A percentile compares a stretch with the other conserved stretches of the same genome.
These are phyloP conservation scores for Sicus ferrugineus DNA, from an alignment of 2,888 invertebrate genomes.

Conservation along the genomic window DNA sequence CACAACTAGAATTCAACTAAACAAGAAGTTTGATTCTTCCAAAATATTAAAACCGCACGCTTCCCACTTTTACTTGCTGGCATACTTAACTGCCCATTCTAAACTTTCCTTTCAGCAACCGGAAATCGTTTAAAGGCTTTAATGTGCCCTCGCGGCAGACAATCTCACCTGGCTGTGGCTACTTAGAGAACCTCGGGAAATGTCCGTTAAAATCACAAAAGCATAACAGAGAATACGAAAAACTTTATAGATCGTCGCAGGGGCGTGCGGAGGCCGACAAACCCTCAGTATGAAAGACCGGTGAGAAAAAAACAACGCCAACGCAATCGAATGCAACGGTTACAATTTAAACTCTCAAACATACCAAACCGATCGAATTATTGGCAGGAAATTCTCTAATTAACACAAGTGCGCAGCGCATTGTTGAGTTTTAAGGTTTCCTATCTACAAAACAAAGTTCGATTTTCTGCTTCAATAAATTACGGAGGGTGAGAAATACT, in stretches of 20 bases:
- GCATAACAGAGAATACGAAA: conserved; percentile 25
- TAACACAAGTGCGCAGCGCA: conserved; percentile 13
- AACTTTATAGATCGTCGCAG: neutral
- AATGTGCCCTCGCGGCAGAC: neutral
- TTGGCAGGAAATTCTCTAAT: conserved; percentile 18
- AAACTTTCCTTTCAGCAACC: conserved; percentile 1
- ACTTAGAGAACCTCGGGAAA: conserved; percentile 16
- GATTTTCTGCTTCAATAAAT: conserved; percentile 37
- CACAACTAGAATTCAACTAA: no score
- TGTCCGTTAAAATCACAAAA: conserved; percentile 37
- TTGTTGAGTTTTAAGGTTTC: conserved; percentile 10
- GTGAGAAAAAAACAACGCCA: no score
- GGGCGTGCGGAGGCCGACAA: neutral
- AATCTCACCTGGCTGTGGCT: neutral
- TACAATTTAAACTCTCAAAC: conserved; percentile 21
- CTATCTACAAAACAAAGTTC: conserved; percentile 16
- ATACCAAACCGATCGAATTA: conserved; percentile 1
- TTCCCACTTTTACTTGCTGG: conserved; percentile 9
- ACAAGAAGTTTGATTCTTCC: no score
- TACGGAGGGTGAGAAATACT: neutral
- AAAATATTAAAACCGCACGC: no score
- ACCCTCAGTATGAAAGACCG: no score
- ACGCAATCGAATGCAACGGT: conserved; percentile 33
- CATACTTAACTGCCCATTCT: no score
- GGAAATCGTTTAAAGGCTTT: conserved; percentile 28